Evolutionary conservation across 1,140 invertebrate genomes (phyloP).

Genomic region (Pantala flavescens): DNA sequence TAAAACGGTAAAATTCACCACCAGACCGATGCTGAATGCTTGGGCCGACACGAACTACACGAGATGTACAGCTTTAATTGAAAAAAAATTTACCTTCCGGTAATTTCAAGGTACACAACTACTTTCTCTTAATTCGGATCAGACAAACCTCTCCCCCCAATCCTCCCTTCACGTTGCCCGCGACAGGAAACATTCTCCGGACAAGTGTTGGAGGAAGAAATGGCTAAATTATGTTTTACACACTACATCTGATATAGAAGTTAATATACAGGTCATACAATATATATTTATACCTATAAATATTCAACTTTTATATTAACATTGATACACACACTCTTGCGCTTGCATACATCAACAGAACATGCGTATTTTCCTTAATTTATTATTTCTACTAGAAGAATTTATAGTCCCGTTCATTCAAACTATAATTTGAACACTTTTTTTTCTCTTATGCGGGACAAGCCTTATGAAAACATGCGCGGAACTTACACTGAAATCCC

Average conservation of each 20-base stretch:
- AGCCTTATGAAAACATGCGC: background rate
- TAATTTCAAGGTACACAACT: background rate
- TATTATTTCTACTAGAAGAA: background rate
- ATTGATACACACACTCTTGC: background rate
- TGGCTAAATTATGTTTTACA: background rate
- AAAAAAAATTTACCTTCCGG: background rate
- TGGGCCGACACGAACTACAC: background rate
- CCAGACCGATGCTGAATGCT: background rate
- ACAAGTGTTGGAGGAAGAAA: background rate
- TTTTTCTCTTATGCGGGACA: background rate
- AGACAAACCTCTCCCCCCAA: background rate
- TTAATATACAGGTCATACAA: constrained; percentile 4
- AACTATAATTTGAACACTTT: background rate
- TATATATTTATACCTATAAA: constrained; percentile 9
- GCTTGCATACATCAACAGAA: constrained; percentile 6
- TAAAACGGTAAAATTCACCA: background rate
- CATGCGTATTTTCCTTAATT: background rate
- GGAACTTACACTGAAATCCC: background rate
- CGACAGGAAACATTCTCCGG: background rate
- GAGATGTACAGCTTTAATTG: background rate
- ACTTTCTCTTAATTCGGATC: background rate
- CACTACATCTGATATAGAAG: constrained; percentile 6
- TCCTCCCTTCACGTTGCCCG: background rate
- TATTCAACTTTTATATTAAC: constrained; percentile 11
- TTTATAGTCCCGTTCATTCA: background rate